Conservation (phyloP, 1,140 invertebrate genomes). For the Microplitis mediator region DNA sequence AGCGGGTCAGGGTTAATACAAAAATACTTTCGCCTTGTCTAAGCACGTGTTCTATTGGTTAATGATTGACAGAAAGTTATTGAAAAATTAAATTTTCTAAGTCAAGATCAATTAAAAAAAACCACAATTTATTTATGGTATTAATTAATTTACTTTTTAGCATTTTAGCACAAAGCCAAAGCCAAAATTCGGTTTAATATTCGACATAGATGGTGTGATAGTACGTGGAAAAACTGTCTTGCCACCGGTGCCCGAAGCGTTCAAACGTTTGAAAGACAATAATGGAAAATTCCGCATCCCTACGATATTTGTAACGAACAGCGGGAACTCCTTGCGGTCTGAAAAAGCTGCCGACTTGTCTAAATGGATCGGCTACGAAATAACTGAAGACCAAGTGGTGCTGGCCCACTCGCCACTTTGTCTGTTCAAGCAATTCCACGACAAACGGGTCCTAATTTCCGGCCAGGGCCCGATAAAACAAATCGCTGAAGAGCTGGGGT, state of each 20-base stretch:
- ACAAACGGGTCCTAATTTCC: constrained; percentile 71
- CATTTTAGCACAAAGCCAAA: constrained; percentile 52
- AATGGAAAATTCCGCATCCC: constrained; percentile 70
- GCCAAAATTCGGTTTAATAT: constrained; percentile 70
- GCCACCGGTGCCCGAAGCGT: constrained; percentile 68
- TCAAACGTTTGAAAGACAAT: constrained; percentile 63
- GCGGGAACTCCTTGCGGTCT: constrained; percentile 66
- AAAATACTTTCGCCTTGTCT: constrained; percentile 28
- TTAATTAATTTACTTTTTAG: constrained; percentile 37
- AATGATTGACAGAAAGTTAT: not conserved
- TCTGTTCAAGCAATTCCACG: constrained; percentile 70
- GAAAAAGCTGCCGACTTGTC: constrained; percentile 71
- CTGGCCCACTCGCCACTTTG: constrained; percentile 75
- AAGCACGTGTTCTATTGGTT: constrained; percentile 7
- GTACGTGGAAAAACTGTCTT: constrained; percentile 70
- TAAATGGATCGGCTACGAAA: constrained; percentile 68
- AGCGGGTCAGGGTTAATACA: constrained; percentile 20
- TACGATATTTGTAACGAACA: constrained; percentile 75
- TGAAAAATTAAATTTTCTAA: not conserved
- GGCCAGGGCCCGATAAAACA: constrained; percentile 73
- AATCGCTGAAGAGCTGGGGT: constrained; percentile 73
- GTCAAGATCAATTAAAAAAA: not conserved
- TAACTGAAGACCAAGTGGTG: constrained; percentile 71
- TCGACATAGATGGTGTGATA: constrained; percentile 78
- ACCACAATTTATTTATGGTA: not conserved